Base-by-base conservation (phyloP, 1,140 invertebrate species). In the Dinothrombium tinctorium region DNA sequence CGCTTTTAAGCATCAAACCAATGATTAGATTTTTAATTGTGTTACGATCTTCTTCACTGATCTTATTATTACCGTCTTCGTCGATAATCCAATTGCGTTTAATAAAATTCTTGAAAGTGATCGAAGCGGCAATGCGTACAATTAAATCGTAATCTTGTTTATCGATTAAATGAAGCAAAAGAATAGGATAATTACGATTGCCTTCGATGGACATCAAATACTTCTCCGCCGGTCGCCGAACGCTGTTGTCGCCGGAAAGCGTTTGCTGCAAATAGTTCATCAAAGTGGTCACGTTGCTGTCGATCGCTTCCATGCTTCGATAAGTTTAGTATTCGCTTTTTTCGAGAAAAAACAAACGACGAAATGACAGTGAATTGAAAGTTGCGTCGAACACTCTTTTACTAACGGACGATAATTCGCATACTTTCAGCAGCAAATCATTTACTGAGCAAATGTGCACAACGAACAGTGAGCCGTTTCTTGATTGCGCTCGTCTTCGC, bases 71-170 rank as follows among this genome's bases (percentile, higher is more conserved):
- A 61, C 80, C 80, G 74, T 82, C 45, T 21, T 50, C 48, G 26
- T 36, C 25, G 37, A 37, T 33, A 25, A 24, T 4, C 90, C 90
- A 98, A 62, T 94, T 89, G 40, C 82, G 65, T 59, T 92, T 94
- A 5, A 94, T 71, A 58, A 76, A 90, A 59, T 98, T 98, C 59
- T 98, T 98, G 53, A 98, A 90, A 12, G 78, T 75, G 49, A 96
- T 75, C 32, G 86, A 74, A 33, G 79, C 81, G 26, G 83, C 76
- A 31, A 87, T 65, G 51, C 83, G 65, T 35, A 92, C 76, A 5
- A 74, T 55, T 45, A 75, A 59, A 47, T 84, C 74, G 20, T 76
- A 62, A 47, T 74, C 69, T 44, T 53, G 47, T 51, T 80, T 83
- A 46, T 82, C 74, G 40, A 92, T 69, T 7, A 94, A 62, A 51